Base-by-base conservation (phyloP, 1,140 invertebrate genomes). In the Drosophila busckii region DNA sequence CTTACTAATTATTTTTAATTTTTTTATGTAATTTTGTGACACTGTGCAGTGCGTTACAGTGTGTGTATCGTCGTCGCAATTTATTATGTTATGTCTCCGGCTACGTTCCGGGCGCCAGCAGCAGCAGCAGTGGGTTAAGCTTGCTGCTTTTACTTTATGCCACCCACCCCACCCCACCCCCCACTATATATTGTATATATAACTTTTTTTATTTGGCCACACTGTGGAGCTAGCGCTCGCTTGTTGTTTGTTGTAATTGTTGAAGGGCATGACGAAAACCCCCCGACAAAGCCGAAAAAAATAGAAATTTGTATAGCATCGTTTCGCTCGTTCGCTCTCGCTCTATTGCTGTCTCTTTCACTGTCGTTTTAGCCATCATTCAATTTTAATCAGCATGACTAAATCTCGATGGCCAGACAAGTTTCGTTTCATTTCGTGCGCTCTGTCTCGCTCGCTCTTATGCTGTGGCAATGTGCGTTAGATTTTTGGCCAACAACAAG, bases 11-110 rank as follows among this genome's bases (percentile, higher is more conserved):
- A n/a, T n/a, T n/a, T n/a, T n/a, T n/a, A n/a, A n/a, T n/a, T n/a
- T 25, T 9, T 31, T 20, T 34, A 22, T 22, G 5, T 12, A 1
- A 4, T 12, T 1, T 40, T 16, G 17, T 6, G 16, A 29, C 49
- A 60, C 40, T 37, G 56, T 53, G 31, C 4, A n/a, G 9, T 48
- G 48, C 54, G 35, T 49, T 52, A 28, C 64, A 28, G 22, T 35
- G 67, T n/a, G n/a, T n/a, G n/a, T n/a, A n/a, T n/a, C 60, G 70
- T 62, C 65, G 66, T 58, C 71, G 66, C 53, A 80, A 80, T 78
- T 78, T 80, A 80, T 78, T 78, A 76, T 80, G 68, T 71, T 73
- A 64, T 73, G 62, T 70, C 78, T 76, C 62, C 73, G 73, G 76
- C 63, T 80, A 63, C 64, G 71, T 61, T 45, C 49, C 19, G 56